These are phyloP conservation scores for Papilio polytes DNA, from an alignment of 1,140 invertebrate species.

Conservation along the genomic window DNA sequence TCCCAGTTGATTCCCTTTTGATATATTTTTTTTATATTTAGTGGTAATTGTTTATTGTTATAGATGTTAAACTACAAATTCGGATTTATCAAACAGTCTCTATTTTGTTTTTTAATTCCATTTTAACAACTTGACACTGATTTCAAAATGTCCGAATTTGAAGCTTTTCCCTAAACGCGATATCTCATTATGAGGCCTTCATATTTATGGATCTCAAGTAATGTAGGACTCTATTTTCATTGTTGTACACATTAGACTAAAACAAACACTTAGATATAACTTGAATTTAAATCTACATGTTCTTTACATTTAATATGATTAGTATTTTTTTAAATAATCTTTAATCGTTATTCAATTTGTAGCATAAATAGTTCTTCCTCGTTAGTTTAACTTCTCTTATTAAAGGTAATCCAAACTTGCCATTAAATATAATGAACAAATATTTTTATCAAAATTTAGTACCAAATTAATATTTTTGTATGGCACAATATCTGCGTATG, in stretches of 20 bases:
- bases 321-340: not conserved
- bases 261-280: not conserved
- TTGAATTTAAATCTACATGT: not conserved
- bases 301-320: not conserved
- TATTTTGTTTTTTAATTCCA: not conserved
- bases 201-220: not conserved
- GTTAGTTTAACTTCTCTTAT: not conserved
- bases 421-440: not conserved
- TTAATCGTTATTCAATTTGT: not conserved
- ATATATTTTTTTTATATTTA: not conserved
- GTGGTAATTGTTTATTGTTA: constrained; percentile 3
- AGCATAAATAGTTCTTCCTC: not conserved
- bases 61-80: not conserved
- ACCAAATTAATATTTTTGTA: constrained; percentile 3
- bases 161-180: not conserved
- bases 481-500: not conserved
- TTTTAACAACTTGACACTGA: not conserved
- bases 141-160: not conserved
- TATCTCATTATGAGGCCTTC: not conserved
- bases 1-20: not conserved
- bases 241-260: not conserved
- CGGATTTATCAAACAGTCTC: not conserved
- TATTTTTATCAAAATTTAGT: not conserved
- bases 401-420: not conserved
- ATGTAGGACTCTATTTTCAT: not conserved